Evolutionary conservation across 2,888 invertebrate genomes (phyloP), one percentile per base, ranked within the genome.

Genomic region (Alloplasta piceator): DNA sequence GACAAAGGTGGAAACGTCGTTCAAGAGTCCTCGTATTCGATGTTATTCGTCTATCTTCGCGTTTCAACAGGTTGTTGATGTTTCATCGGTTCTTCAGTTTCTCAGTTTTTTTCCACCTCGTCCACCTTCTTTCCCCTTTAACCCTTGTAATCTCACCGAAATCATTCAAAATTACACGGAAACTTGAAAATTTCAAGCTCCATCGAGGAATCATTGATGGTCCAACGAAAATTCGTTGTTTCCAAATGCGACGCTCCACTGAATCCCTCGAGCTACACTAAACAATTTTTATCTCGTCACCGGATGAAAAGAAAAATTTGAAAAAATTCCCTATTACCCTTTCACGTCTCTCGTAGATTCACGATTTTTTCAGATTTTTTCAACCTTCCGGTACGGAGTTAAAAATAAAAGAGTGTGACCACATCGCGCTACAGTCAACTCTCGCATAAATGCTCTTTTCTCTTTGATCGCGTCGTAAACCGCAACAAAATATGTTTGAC

Each of bases 11-110:
- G 38, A 64, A 73, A 64, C 48, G 72, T 60, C 63, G 64, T 64
- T 81, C 73, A 63, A 81, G 70, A 50, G 70, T 78, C 52, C 61
- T 63, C 43, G 48, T 58, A 58, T 55, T 58, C 66, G 64, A 56
- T 12, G 64, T 39, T 14, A 52, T 14, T 52, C 50, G 4, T 50
- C 38, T 10, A 46, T 38, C 58, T 43, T 16, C 48, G 66, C 60
- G 71, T 75, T 75, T 36, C 82, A 82, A 82, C 82, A 82, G 82
- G 82, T 82, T 82, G 82, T 78, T 78, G 82, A 78, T 52, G 14
- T 72, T 78, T 67, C 55, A 46, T 50, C 41, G 70, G 38, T 61
- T 50, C 39, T 43, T 39, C 38, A 26, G 26, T 16, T 14, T 26
- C 39, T 43, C 46, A 50, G n/a, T 36, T 50, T 14, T 39, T 14